Percentiles rank a stretch among this genome's conserved stretches.
Evolutionary conservation across 2,888 invertebrate species (phyloP).

Genomic region (Temnothorax rugatulus): DNA sequence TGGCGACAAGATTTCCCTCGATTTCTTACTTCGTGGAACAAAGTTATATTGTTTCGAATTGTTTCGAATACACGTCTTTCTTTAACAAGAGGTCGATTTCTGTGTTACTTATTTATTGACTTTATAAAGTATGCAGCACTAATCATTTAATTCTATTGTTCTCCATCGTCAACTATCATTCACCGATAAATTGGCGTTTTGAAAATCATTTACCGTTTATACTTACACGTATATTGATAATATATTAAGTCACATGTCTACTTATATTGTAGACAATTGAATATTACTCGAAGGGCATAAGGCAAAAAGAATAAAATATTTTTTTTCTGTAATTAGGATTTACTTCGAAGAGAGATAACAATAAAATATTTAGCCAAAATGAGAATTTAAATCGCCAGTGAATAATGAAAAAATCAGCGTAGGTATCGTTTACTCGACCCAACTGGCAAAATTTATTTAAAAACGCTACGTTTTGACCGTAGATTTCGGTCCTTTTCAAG

Average conservation of each 20-base stretch:
- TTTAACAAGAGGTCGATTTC: slow-evolving; percentile 25
- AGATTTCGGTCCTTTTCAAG: no score
- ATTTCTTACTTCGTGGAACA: slow-evolving; percentile 28
- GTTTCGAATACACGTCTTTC: slow-evolving; percentile 47
- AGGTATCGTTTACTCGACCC: no score
- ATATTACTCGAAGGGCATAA: slow-evolving; percentile 58
- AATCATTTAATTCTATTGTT: slow-evolving; percentile 34
- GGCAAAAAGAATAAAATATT: slow-evolving; percentile 8
- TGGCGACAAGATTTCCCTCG: slow-evolving; percentile 49
- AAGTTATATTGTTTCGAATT: slow-evolving; percentile 26
- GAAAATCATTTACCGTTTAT: slow-evolving; percentile 61
- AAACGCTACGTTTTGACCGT: no score
- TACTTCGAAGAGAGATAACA: not conserved
- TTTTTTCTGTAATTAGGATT: slow-evolving; percentile 26
- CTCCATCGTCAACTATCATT: slow-evolving; percentile 15
- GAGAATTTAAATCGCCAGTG: no score
- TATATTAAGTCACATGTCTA: slow-evolving; percentile 65
- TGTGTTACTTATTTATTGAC: slow-evolving; percentile 37
- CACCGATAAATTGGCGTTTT: slow-evolving; percentile 32
- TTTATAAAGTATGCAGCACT: slow-evolving; percentile 26
- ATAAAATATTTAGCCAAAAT: not conserved
- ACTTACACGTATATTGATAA: slow-evolving; percentile 65
- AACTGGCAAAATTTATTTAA: no score
- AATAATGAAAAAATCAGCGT: no score
- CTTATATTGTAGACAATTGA: slow-evolving; percentile 61